These are phyloP conservation scores for Flexamia atlantica DNA, from an alignment of 2,888 invertebrate genomes.

Conservation along the genomic window DNA sequence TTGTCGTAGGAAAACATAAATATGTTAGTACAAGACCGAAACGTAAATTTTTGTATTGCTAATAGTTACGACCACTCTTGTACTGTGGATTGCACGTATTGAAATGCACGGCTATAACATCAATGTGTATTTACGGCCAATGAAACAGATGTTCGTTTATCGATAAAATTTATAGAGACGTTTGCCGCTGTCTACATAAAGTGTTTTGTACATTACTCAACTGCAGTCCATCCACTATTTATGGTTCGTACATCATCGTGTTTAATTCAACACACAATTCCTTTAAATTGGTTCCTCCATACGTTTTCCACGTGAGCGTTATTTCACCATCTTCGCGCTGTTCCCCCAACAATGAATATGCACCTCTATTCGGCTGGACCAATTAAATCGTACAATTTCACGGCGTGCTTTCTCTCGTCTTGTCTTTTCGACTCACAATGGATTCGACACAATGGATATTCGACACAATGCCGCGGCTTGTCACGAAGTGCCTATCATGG, in stretches of 20 bases:
- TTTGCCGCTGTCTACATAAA: background rate
- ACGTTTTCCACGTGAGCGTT: background rate
- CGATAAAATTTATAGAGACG: constrained; percentile 21
- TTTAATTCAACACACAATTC: too few relatives aligned
- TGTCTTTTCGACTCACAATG: constrained; percentile 56
- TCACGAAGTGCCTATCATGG: constrained; percentile 51
- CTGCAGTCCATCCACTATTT: background rate
- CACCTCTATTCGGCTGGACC: constrained; percentile 8
- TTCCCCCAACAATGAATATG: background rate
- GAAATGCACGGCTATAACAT: constrained; percentile 5
- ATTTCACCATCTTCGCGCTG: background rate
- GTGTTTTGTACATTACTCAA: background rate
- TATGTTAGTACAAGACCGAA: too few relatives aligned
- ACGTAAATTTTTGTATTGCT: too few relatives aligned
- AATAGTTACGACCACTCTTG: too few relatives aligned
- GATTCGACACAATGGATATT: constrained; percentile 46
- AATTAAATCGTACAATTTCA: constrained; percentile 56
- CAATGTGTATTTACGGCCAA: constrained; percentile 22
- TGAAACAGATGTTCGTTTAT: constrained; percentile 35
- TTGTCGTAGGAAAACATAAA: too few relatives aligned
- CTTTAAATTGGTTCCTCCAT: background rate
- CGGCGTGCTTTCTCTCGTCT: constrained; percentile 49
- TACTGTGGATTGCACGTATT: constrained; percentile 6
- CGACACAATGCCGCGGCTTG: constrained; percentile 42
- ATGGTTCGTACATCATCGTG: background rate